These are phyloP conservation scores for Colletes gigas DNA, from an alignment of 1,140 invertebrate species.

Conservation along the genomic window DNA sequence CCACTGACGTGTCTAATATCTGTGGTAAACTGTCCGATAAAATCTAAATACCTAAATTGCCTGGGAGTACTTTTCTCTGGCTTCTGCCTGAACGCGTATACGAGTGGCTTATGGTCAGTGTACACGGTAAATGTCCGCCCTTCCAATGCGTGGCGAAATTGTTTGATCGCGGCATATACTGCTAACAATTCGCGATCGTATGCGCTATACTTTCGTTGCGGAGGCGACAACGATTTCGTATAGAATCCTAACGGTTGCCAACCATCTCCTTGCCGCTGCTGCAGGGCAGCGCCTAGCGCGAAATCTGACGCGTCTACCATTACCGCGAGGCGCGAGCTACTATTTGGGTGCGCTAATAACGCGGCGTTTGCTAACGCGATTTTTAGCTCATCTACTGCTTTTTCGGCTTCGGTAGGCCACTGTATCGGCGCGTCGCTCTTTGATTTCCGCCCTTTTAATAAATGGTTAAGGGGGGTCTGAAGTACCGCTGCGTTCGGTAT, in stretches of 20 bases:
- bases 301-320: constrained; percentile 24
- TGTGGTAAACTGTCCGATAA: not conserved
- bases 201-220: constrained; percentile 2
- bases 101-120: constrained; percentile 5
- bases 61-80: not conserved
- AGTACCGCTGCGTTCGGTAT: not conserved
- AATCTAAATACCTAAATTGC: constrained; percentile 4
- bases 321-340: not conserved
- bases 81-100: not conserved
- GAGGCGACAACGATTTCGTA: not conserved
- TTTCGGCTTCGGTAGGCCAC: not conserved
- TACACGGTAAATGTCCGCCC: not conserved
- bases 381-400: not conserved
- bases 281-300: constrained; percentile 7
- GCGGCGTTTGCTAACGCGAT: not conserved
- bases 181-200: constrained; percentile 9
- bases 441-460: not conserved
- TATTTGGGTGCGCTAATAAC: not conserved
- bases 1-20: not conserved
- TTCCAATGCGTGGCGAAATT: constrained; percentile 1
- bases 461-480: not conserved
- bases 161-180: not conserved
- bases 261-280: no score
- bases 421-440: not conserved
- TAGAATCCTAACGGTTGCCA: not conserved